Conservation (phyloP, 2,888 invertebrate species). For the Agrypnus murinus region DNA sequence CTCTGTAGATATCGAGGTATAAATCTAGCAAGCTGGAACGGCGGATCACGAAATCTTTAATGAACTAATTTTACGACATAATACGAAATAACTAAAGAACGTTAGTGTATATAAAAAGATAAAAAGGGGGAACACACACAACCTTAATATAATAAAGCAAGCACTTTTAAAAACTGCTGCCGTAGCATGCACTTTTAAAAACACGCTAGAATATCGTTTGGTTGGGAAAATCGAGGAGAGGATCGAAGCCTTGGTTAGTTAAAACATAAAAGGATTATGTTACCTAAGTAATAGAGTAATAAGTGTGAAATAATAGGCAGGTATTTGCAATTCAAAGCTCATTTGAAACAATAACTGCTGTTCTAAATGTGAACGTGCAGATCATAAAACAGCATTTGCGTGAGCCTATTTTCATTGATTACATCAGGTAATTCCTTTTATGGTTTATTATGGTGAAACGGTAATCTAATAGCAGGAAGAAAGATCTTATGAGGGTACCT, state of each 20-base stretch:
- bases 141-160: constrained; percentile 2
- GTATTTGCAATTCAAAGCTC: no score
- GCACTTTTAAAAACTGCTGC: constrained; percentile 27
- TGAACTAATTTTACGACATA: constrained; percentile 27
- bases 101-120: constrained; percentile 7
- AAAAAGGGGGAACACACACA: constrained; percentile 17
- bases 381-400: no score
- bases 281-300: no score
- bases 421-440: no score
- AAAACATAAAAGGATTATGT: no score
- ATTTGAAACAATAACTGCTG: no score
- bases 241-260: not conserved
- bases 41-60: constrained; percentile 18
- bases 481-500: no score
- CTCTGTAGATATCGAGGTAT: not conserved
- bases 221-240: constrained; percentile 37
- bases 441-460: no score
- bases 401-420: no score
- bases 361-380: no score
- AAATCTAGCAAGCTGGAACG: not conserved
- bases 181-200: constrained; percentile 34
- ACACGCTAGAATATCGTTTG: constrained; percentile 38
- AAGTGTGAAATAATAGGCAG: no score
- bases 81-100: constrained; percentile 10
- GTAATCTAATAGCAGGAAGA: no score